A percentile compares a stretch with the other conserved stretches of the same genome.
Evolutionary conservation across 2,888 invertebrate species (phyloP).

Genomic region (Chrysina gloriosa): DNA sequence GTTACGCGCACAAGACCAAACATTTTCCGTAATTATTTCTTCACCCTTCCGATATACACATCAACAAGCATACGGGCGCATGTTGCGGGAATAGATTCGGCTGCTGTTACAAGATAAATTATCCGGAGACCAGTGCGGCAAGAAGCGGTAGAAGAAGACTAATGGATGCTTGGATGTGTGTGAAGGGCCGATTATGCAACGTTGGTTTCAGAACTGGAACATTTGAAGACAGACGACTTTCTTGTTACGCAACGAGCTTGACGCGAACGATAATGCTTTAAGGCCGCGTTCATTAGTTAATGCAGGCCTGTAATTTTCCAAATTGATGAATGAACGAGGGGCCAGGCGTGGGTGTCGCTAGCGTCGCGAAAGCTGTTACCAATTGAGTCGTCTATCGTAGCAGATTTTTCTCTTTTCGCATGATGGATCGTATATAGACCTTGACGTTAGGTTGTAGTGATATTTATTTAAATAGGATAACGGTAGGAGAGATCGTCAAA

Average conservation of each 20-base stretch:
- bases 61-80: conserved; percentile 17
- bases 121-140: conserved; percentile 20
- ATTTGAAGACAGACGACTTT: conserved; percentile 25
- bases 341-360: conserved; percentile 3
- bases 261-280: conserved; percentile 27
- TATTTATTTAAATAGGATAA: too few relatives aligned
- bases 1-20: not conserved
- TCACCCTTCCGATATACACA: conserved; percentile 6
- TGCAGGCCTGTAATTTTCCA: conserved; percentile 22
- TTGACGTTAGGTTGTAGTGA: too few relatives aligned
- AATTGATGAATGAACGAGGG: conserved; percentile 36
- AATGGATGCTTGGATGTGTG: conserved; percentile 33
- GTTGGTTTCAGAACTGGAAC: conserved; percentile 29
- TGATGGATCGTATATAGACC: not conserved
- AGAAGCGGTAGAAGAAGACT: conserved; percentile 28
- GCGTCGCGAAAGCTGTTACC: not conserved
- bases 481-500: too few relatives aligned
- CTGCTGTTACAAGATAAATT: conserved; percentile 38
- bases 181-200: conserved; percentile 35
- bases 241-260: conserved; percentile 24
- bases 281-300: conserved; percentile 31
- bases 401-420: not conserved
- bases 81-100: conserved; percentile 32
- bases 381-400: not conserved
- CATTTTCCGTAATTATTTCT: conserved; percentile 20